These are phyloP conservation scores for Pammene fasciana DNA, from an alignment of 2,888 invertebrate genomes.

Conservation along the genomic window DNA sequence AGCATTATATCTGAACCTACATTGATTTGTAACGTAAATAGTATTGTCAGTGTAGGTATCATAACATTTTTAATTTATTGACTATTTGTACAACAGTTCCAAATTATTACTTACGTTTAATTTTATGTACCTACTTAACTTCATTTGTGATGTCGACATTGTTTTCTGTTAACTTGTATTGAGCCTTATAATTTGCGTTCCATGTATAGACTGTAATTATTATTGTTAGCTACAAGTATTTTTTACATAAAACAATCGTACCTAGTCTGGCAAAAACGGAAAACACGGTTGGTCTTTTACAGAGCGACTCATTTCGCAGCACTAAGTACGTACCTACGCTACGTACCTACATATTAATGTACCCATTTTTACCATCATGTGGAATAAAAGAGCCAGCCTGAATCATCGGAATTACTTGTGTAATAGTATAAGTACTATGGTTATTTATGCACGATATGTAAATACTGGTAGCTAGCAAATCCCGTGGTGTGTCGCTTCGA, in stretches of 20 bases:
- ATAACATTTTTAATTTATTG: not conserved
- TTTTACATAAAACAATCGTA: not conserved
- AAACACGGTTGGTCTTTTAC: too few species aligned
- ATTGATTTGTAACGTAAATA: not conserved
- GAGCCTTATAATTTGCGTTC: slow-evolving; percentile 20
- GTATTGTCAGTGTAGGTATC: not conserved
- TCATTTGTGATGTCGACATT: slow-evolving; percentile 21
- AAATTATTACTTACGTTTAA: too few species aligned
- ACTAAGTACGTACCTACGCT: too few species aligned
- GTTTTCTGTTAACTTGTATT: slow-evolving; percentile 8
- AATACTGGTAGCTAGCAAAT: slow-evolving; percentile 22
- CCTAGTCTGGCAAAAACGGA: not conserved
- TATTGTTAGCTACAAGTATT: slow-evolving; percentile 26
- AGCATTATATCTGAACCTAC: slow-evolving; percentile 11
- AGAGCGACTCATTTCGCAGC: too few species aligned
- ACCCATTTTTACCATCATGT: too few species aligned
- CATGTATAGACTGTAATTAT: slow-evolving; percentile 15
- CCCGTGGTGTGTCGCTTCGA: slow-evolving; percentile 18
- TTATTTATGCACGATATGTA: not conserved
- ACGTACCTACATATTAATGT: too few species aligned
- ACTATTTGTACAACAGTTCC: too few species aligned
- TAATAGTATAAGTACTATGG: too few species aligned
- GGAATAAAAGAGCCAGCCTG: too few species aligned
- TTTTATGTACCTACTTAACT: not conserved
- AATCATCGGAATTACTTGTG: too few species aligned